Base-by-base conservation (phyloP, 2,797 vertebrate genomes). In the Centropyge bicolor region DNA sequence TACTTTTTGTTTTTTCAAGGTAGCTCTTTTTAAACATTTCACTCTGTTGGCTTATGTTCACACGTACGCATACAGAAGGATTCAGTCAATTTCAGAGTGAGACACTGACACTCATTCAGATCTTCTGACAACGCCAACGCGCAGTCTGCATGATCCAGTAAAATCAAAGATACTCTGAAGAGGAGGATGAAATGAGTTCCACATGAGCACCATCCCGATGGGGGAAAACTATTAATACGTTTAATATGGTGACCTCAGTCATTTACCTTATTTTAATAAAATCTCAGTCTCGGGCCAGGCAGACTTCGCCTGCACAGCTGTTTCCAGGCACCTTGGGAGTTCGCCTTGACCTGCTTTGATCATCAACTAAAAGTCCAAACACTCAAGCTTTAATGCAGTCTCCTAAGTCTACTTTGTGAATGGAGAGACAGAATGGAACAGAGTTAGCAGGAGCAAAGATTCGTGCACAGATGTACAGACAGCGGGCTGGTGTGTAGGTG, bases 181-280 rank as follows among this genome's bases (percentile, higher is more conserved):
- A 86, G 80, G 70, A 79, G 46, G 76, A 75, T 80, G 51, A 88
- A 94, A 94, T 94, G 61, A 85, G 84, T 92, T 92, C 91, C 91
- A 94, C 91, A 92, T 94, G 90, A 89, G 88, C 82, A 62, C 51
- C 67, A 72, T 87, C 76, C 64, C 80, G 48, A 40, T 13, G 40
- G 72, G 73, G 77, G 74, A 81, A 70, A 74, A 74, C 77, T 90
- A 87, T 90, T 91, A 92, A 91, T 93, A 86, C 16, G 24, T 89
- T 91, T 92, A 90, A 90, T 88, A 92, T 82, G 85, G 16, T 56
- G 84, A 91, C 78, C 80, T 90, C 84, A 85, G 75, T 90, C 81
- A 88, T 89, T 81, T 84, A 89, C 74, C 81, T 74, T 78, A 74
- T 77, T 87, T 85, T 70, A 68, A 84, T 87, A 80, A 82, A 83